Base-by-base conservation (phyloP, 23 tunicate genomes). In the Trididemnum clinides region DNA sequence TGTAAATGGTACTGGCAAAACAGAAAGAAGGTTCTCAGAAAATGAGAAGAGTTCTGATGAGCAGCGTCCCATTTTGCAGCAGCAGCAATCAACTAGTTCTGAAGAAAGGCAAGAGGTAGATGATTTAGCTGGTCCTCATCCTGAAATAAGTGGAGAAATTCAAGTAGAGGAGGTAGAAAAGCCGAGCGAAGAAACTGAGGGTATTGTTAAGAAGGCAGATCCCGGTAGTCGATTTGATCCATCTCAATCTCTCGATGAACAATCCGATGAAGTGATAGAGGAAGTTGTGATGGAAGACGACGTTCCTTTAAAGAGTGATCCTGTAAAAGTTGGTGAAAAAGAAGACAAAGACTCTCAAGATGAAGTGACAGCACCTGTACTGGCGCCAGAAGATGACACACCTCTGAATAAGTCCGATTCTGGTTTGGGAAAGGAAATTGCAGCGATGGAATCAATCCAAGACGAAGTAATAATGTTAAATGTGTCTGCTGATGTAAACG, bases 381-480 rank as follows among this genome's bases (percentile, higher is more conserved):
- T 22, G 0, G 29, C 36, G 7, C 12, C 37, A 5, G n/a, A 28
- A 27, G 77, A 64, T 1, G 49, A 51, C 21, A 49, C 49, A 19
- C 50, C 28, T 12, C 23, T 33, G 57, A 33, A 82, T 1, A 33
- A 82, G n/a, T 33, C 34, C 35, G 34, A 33, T 21, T 54, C 82
- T 0, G 82, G 72, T 77, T 37, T 86, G 29, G 84, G 58, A 1
- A 78, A 86, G 1, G 90, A 86, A 66, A 63, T 86, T 27, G 90
- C 90, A 0, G 90, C 90, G 0, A 78, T 86, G 84, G 90, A 86
- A 27, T 86, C 90, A 7, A 86, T 86, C 20, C 84, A 86, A 44
- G 90, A 86, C 64, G 90, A 86, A 78, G 90, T 86, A 15, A 77
- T 77, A 1, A 27, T 86, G 77, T n/a, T 86, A 28, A 86, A 86